Base-by-base conservation (phyloP, 2,113 vertebrate genomes). In the Cacatua alba region DNA sequence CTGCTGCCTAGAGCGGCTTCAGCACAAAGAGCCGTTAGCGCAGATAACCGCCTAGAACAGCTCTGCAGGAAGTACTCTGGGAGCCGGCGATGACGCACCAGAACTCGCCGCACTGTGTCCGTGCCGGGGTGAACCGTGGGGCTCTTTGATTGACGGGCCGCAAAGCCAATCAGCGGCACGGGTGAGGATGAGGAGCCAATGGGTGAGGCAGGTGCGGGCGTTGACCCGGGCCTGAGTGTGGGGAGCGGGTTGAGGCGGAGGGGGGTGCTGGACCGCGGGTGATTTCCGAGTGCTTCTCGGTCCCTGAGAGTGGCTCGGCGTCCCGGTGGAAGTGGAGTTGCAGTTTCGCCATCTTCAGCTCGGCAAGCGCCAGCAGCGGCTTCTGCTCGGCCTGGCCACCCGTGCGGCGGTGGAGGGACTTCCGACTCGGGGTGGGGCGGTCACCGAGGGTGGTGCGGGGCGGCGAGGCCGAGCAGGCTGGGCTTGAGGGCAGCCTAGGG, bases 271-370 rank as follows among this genome's bases (percentile, higher is more conserved):
- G 52, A 4, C 0, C 1, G 13, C 2, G 21, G 9, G 6, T 3
- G 3, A 0, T 1, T 11, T 0, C 1, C 0, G 1, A 17, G 12
- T 4, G 0, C 1, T 3, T n/a, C 9, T 59, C 13, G 9, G 20
- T 23, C 9, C 23, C 9, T 23, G 9, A n/a, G 26, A 4, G 26
- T 4, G 3, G 6, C 2, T 7, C 1, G 11, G 8, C 3, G 16
- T 4, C 1, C 1, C 4, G 6, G 4, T 2, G 24, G 6, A 3
- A 1, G 2, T 0, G 1, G 11, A 5, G 6, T 0, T 24, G 52
- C 0, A 0, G 11, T 7, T 24, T 23, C 3, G 18, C 4, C 0
- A 0, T 11, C 2, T 28, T 31, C 3, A 5, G 4, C 4, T 19
- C 1, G 7, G 13, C 8, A 2, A 5, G n/a, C 1, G 11, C 7